Evolutionary conservation across 1,140 invertebrate species (phyloP), one percentile per base, ranked within the genome.

Genomic region (Stratiolaelaps scimitus): DNA sequence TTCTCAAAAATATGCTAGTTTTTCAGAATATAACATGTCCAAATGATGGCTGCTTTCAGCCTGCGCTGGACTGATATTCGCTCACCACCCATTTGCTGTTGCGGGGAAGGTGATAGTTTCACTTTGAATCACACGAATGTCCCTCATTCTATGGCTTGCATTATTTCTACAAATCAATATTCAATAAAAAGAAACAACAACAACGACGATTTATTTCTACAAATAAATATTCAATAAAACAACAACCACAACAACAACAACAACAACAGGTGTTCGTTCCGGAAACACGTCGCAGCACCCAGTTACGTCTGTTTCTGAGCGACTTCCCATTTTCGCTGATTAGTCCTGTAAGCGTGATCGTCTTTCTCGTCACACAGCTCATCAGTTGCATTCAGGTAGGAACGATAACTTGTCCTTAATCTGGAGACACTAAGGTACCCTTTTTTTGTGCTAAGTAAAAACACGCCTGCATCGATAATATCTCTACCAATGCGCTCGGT

Each of bases 251-350:
- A n/a, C n/a, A n/a, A n/a, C n/a, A n/a, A n/a, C n/a, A n/a, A n/a
- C n/a, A n/a, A n/a, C n/a, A n/a, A 19, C 47, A 48, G 47, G 47
- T 48, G 19, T 48, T 5, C 47, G 28, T 48, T 28, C 47, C 47
- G 7, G 15, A 15, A 15, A 48, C 47, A 28, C 47, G 47, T 4
- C 47, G 47, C 5, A 15, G 47, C 15, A 19, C 19, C 5, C 47
- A 48, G 19, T 48, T 48, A 15, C 47, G 47, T 6, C 47, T 48
- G 4, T 48, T 4, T 6, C 47, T 48, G 5, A 19, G 20, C 47
- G 47, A 48, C 28, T 48, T 23, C 28, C 47, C 47, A 4, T 23
- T 48, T 6, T 48, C 19, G 20, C 4, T 48, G 19, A 4, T 48
- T 15, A 15, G 47, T 48, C 47, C 47, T 7, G 28, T 48, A 7